Evolutionary conservation across 2,888 invertebrate genomes (phyloP).

Genomic region (Euspilapteryx auroguttella): DNA sequence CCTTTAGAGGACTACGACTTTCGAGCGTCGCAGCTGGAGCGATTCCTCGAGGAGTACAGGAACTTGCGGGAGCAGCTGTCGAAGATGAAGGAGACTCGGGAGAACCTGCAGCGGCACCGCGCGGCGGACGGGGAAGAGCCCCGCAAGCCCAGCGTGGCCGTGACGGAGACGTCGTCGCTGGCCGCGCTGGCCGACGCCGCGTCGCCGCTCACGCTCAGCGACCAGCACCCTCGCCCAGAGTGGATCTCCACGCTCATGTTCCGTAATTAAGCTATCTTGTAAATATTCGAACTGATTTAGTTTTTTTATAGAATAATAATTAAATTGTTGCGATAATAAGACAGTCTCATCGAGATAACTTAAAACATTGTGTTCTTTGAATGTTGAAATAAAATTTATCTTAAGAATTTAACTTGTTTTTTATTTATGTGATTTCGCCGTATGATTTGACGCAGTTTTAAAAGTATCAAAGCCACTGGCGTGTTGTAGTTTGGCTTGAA

Average conservation of each 20-base stretch:
- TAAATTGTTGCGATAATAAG: slow-evolving; percentile 38
- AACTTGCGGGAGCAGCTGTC: slow-evolving; percentile 76
- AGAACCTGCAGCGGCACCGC: slow-evolving; percentile 58
- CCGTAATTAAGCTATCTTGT: slow-evolving; percentile 27
- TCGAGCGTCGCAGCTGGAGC: slow-evolving; percentile 77
- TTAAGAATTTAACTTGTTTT: too few species aligned
- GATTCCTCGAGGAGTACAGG: slow-evolving; percentile 79
- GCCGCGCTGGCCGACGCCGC: slow-evolving; percentile 39
- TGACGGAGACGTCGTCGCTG: slow-evolving; percentile 48
- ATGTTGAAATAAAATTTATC: slow-evolving; percentile 39
- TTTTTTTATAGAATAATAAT: slow-evolving; percentile 1
- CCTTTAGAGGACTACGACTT: slow-evolving; percentile 69
- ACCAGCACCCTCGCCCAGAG: slow-evolving; percentile 36
- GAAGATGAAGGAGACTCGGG: slow-evolving; percentile 79
- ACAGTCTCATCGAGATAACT: slow-evolving; percentile 19
- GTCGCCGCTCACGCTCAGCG: slow-evolving; percentile 38
- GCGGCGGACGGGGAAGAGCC: slow-evolving; percentile 53
- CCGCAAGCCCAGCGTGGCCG: slow-evolving; percentile 54
- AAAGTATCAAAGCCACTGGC: too few species aligned
- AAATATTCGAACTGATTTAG: slow-evolving; percentile 3
- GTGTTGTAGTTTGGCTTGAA: too few species aligned
- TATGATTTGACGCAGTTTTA: too few species aligned
- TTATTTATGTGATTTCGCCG: too few species aligned
- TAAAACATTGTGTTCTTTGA: slow-evolving; percentile 22
- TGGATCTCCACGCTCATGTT: slow-evolving; percentile 47